phyloP scores from a whole-genome alignment of 1,140 invertebrate species.

The Amyelois transitella region DNA sequence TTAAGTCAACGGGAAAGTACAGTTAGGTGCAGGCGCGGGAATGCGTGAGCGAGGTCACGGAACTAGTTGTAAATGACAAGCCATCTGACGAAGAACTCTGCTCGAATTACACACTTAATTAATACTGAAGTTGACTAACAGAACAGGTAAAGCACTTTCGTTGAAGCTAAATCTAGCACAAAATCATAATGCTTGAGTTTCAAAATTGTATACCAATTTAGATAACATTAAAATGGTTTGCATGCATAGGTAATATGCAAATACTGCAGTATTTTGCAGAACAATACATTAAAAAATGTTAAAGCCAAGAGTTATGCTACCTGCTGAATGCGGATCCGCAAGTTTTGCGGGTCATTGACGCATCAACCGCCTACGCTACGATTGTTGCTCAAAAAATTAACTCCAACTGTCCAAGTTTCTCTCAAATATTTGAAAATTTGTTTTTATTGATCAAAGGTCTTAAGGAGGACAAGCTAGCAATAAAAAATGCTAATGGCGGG shows the following conservation, averaged over 20 bases:
- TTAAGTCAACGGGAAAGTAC: conserved; percentile 73
- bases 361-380: conserved; percentile 57
- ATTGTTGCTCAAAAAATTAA: conserved; percentile 43
- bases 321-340: conserved; percentile 67
- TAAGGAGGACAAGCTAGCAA: conserved; percentile 3
- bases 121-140: background rate
- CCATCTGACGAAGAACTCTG: conserved; percentile 55
- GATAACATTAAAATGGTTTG: no score
- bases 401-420: conserved; percentile 28
- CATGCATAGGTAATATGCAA: conserved; percentile 3
- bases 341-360: conserved; percentile 72
- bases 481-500: conserved; percentile 11
- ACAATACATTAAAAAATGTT: conserved; percentile 28
- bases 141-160: no score
- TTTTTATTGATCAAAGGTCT: conserved; percentile 3
- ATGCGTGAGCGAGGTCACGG: conserved; percentile 74
- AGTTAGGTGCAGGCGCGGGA: conserved; percentile 72
- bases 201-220: no score
- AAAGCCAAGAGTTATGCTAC: conserved; percentile 37
- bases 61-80: conserved; percentile 74
- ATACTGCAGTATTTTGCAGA: conserved; percentile 23
- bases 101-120: conserved; percentile 33
- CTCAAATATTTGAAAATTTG: conserved; percentile 10
- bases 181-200: no score
- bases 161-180: no score